Evolutionary conservation across 2,797 vertebrate genomes (phyloP), one percentile per base, ranked within the genome.

Genomic region (Aulostomus chinensis): DNA sequence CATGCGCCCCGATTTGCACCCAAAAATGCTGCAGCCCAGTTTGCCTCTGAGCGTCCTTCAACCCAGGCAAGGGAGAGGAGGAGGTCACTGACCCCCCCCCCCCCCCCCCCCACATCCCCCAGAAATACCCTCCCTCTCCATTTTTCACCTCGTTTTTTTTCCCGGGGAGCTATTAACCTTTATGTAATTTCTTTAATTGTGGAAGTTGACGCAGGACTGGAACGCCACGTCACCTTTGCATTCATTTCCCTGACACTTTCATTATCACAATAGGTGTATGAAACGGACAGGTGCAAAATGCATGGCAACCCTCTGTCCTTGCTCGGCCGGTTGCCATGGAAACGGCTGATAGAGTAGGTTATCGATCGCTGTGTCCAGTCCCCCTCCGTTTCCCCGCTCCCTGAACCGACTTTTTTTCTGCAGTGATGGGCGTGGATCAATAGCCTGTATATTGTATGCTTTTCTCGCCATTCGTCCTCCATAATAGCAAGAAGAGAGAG

Each of bases 381-480:
- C 64, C 77, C 76, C 77, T 52, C 58, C 25, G 7, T 45, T 45
- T 66, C 73, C 74, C 66, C 53, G 32, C 75, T 80, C 83, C 74
- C 88, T 80, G 84, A 91, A 86, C 89, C 71, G 74, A 81, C 83
- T 86, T 91, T 93, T 92, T 91, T 90, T 90, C 88, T 83, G 83
- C 88, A 73, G 86, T 92, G 91, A 92, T 90, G 90, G 89, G 89
- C 86, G 86, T 90, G 86, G 91, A 92, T 93, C 91, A 89, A 93
- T 93, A 92, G 74, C 78, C 86, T 87, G 83, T 86, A 90, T 90
- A 91, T 91, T 90, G 89, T 91, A 89, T 89, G 90, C 86, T 86
- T 87, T 88, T 88, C 87, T 88, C 54, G 65, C 86, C 85, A 80
- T 81, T 83, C 84, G 71, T 80, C 86, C 84, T 81, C 80, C 83